These are phyloP conservation scores for Diarsia rubi DNA, from an alignment of 2,888 invertebrate genomes.

Conservation along the genomic window DNA sequence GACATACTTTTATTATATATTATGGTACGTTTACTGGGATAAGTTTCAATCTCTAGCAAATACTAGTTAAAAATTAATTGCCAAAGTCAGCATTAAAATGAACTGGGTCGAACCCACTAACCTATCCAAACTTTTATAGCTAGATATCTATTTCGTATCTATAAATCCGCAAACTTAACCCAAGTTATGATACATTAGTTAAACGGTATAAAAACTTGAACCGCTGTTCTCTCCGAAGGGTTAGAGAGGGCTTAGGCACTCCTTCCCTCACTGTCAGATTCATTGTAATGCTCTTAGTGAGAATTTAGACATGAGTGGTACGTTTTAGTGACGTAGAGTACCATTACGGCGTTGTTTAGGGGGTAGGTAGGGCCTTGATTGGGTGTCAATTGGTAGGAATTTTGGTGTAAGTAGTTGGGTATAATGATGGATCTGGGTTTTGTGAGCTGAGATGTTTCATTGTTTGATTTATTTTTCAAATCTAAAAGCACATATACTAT, in stretches of 20 bases:
- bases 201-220: slow-evolving; percentile 30
- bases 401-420: not conserved
- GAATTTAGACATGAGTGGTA: slow-evolving; percentile 52
- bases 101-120: not conserved
- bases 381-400: slow-evolving; percentile 31
- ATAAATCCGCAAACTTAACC: slow-evolving; percentile 8
- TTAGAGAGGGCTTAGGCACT: slow-evolving; percentile 44
- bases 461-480: not conserved
- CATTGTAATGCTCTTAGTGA: slow-evolving; percentile 60
- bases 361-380: slow-evolving; percentile 31
- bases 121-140: not conserved
- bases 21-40: too few relatives aligned
- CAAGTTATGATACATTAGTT: slow-evolving; percentile 22
- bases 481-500: not conserved
- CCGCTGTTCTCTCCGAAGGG: not conserved
- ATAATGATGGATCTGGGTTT: not conserved
- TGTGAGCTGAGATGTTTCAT: not conserved
- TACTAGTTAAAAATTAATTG: not conserved
- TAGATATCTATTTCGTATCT: not conserved
- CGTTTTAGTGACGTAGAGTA: slow-evolving; percentile 62
- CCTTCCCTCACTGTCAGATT: slow-evolving; percentile 53
- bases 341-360: slow-evolving; percentile 29
- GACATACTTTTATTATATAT: too few relatives aligned
- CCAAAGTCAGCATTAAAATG: not conserved
- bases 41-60: not conserved